Evolutionary conservation across 1,140 invertebrate genomes (phyloP).

Genomic region (Nomia melanderi): DNA sequence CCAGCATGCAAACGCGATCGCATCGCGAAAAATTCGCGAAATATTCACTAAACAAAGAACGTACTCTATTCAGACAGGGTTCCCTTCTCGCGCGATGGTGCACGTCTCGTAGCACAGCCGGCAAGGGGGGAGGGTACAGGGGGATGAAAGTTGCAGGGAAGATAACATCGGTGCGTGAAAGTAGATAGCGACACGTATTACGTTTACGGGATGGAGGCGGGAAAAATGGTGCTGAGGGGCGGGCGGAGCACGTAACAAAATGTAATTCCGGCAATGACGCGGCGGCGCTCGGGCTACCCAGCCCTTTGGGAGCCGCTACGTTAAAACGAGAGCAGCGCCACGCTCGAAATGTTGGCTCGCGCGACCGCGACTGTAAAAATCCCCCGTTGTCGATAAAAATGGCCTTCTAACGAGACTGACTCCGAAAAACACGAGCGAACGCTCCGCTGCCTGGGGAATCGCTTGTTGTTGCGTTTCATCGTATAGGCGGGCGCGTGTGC

Average conservation of each 20-base stretch:
- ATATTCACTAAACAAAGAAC: not conserved
- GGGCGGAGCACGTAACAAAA: constrained; percentile 51
- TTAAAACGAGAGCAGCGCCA: constrained; percentile 48
- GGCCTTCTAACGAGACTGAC: constrained; percentile 60
- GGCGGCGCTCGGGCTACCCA: constrained; percentile 17
- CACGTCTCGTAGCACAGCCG: not conserved
- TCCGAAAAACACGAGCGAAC: constrained; percentile 55
- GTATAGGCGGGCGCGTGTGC: too few relatives aligned
- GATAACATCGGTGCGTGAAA: not conserved
- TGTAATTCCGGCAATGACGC: constrained; percentile 51
- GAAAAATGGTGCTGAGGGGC: constrained; percentile 20
- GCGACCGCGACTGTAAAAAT: constrained; percentile 60
- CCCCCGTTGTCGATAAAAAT: constrained; percentile 63
- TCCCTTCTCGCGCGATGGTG: not conserved
- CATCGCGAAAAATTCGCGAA: not conserved
- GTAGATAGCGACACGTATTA: constrained; percentile 7
- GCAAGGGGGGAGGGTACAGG: not conserved
- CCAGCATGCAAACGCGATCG: too few relatives aligned
- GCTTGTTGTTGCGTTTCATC: too few relatives aligned
- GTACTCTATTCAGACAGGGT: not conserved
- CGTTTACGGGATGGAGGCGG: constrained; percentile 1
- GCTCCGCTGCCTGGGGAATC: constrained; percentile 34
- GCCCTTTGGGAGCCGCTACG: constrained; percentile 36
- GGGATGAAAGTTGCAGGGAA: not conserved
- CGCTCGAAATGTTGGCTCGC: constrained; percentile 41